phyloP scores from a whole-genome alignment of 2,797 vertebrate genomes.

The Centroberyx gerrardi region DNA sequence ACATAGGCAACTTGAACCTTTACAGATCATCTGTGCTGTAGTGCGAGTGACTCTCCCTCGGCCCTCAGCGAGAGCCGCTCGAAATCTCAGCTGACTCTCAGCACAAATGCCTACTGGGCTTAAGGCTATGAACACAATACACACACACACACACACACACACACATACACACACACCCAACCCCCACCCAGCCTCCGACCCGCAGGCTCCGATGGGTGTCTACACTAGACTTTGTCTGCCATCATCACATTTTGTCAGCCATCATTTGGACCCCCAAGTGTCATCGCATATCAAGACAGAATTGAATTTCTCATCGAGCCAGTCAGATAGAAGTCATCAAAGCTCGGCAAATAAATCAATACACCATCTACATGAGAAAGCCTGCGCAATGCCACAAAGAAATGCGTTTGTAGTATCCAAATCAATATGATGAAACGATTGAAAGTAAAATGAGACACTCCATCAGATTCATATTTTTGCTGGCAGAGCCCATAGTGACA shows the following conservation, averaged over 20 bases:
- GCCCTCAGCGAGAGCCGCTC: constrained; percentile 5
- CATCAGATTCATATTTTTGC: constrained; percentile 73
- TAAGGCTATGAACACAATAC: constrained; percentile 6
- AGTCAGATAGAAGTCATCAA: constrained; percentile 73
- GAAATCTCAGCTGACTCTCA: constrained; percentile 16
- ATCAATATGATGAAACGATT: constrained; percentile 79
- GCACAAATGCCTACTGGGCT: constrained; percentile 28
- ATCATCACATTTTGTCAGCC: constrained; percentile 62
- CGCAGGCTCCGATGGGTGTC: constrained; percentile 22
- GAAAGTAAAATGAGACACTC: constrained; percentile 79
- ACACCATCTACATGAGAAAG: constrained; percentile 76
- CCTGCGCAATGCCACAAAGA: constrained; percentile 63
- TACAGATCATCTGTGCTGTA: constrained; percentile 40
- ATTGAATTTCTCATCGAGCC: constrained; percentile 67
- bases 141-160: background rate
- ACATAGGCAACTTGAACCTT: constrained; percentile 30
- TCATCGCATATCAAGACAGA: constrained; percentile 61
- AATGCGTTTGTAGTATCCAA: constrained; percentile 69
- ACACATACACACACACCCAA: background rate
- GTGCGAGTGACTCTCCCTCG: constrained; percentile 19
- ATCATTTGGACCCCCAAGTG: constrained; percentile 54
- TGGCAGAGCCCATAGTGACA: constrained; percentile 64
- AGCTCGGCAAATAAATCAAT: constrained; percentile 81
- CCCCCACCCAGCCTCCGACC: constrained; percentile 22
- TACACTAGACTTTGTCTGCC: constrained; percentile 23